These are phyloP conservation scores for Anadara kagoshimensis DNA, from an alignment of 1,140 invertebrate genomes.

Conservation along the genomic window DNA sequence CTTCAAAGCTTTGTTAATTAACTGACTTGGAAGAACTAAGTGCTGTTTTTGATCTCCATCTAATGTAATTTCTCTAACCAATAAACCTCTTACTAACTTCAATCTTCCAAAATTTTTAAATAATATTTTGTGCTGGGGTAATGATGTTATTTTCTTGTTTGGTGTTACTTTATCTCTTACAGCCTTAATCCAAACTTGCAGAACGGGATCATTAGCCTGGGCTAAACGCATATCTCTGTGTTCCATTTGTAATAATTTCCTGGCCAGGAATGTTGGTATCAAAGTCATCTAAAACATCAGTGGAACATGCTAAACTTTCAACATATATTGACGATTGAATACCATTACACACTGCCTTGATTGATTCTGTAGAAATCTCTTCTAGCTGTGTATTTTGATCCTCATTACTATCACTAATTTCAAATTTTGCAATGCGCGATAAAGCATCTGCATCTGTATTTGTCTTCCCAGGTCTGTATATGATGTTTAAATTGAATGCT, in stretches of 20 bases:
- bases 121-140: too few species aligned
- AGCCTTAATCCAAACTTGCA: neutral
- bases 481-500: slow-evolving; percentile 16
- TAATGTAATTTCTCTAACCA: neutral
- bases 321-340: neutral
- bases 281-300: neutral
- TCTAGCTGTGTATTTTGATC: too few species aligned
- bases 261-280: neutral
- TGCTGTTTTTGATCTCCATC: neutral
- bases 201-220: slow-evolving; percentile 1
- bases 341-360: neutral
- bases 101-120: slow-evolving; percentile 11
- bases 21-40: slow-evolving; percentile 5
- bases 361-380: neutral
- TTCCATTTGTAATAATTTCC: too few species aligned
- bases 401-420: neutral
- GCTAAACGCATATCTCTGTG: neutral
- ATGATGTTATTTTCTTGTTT: neutral
- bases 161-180: neutral
- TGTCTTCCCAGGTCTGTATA: too few species aligned
- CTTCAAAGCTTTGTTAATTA: slow-evolving; percentile 1
- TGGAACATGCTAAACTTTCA: neutral
- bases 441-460: slow-evolving; percentile 32
- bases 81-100: slow-evolving; percentile 26
- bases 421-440: too few species aligned